Percentiles rank a stretch among this genome's conserved stretches.
Conservation (phyloP, 53 echinoderm and acorn worm species). For the Paracentrotus lividus region DNA sequence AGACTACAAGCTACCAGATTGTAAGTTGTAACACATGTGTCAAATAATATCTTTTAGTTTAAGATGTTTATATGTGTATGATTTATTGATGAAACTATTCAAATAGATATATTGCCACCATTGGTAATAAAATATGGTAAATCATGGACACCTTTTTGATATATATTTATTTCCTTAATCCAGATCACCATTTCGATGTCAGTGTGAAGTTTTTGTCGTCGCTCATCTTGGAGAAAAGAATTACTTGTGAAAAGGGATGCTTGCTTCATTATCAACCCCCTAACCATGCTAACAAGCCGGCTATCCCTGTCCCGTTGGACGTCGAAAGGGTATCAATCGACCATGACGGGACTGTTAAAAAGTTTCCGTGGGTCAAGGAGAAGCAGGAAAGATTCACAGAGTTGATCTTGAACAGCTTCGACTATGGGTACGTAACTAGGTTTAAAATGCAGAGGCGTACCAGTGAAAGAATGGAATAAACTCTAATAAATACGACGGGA, state of each 20-base stretch:
- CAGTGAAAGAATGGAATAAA: no score
- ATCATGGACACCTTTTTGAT: no score
- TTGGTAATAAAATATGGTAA: no score
- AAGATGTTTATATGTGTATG: no score
- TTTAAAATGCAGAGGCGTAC: no score
- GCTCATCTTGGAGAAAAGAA: background rate
- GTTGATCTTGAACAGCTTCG: background rate
- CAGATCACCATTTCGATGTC: conserved; percentile 1
- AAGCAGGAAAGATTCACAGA: conserved; percentile 45
- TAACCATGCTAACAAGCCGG: background rate
- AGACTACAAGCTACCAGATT: background rate
- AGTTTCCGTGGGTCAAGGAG: conserved; percentile 35
- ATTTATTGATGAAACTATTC: no score
- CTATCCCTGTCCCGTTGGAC: background rate
- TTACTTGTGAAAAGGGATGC: background rate
- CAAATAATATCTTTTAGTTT: no score
- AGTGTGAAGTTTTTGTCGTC: conserved; percentile 14
- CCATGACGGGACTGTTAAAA: background rate
- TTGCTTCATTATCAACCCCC: background rate
- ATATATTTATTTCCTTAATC: no score
- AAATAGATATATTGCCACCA: no score
- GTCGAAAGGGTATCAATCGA: background rate
- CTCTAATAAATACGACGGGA: no score
- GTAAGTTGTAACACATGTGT: conserved; percentile 17
- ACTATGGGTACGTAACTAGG: conserved; percentile 45